Percentiles rank a stretch among this genome's conserved stretches.
These are phyloP conservation scores for Keiferia lycopersicella DNA, from an alignment of 2,888 invertebrate genomes.

Conservation along the genomic window DNA sequence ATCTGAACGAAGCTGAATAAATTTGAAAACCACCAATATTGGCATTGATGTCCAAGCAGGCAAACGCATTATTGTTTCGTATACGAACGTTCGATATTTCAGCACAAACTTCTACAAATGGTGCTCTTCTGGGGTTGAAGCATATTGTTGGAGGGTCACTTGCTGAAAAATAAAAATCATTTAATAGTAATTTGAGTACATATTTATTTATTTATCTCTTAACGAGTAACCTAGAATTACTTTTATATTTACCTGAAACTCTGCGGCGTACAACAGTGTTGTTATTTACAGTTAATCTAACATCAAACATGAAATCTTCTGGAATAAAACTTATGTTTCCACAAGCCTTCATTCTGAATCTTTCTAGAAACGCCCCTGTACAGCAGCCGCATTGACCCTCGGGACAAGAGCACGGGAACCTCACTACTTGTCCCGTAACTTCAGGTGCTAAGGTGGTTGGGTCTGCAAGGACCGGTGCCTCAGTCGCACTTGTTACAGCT, in stretches of 20 bases:
- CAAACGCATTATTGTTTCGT: slow-evolving; percentile 88
- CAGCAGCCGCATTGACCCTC: slow-evolving; percentile 86
- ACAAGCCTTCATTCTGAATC: slow-evolving; percentile 87
- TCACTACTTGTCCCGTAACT: slow-evolving; percentile 64
- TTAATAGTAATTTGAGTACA: too few relatives aligned
- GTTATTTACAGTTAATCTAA: slow-evolving; percentile 87
- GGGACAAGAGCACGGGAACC: slow-evolving; percentile 83
- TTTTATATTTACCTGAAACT: slow-evolving; percentile 83
- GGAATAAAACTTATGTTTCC: slow-evolving; percentile 89
- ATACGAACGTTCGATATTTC: slow-evolving; percentile 90
- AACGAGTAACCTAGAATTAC: slow-evolving; percentile 20
- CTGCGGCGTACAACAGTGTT: slow-evolving; percentile 86
- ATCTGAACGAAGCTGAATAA: slow-evolving; percentile 79
- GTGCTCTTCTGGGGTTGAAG: slow-evolving; percentile 85
- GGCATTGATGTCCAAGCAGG: slow-evolving; percentile 89
- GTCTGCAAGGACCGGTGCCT: slow-evolving; percentile 47
- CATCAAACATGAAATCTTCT: slow-evolving; percentile 90
- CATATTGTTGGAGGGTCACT: slow-evolving; percentile 89
- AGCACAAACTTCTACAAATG: slow-evolving; percentile 86
- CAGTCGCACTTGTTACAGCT: not conserved
- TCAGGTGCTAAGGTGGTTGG: slow-evolving; percentile 31
- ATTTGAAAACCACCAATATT: slow-evolving; percentile 81
- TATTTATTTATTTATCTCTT: too few relatives aligned
- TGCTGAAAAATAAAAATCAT: slow-evolving; percentile 70
- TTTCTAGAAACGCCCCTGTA: slow-evolving; percentile 83